Evolutionary conservation across 2,797 vertebrate species (phyloP).

Genomic region (Anisognathus igniventris): DNA sequence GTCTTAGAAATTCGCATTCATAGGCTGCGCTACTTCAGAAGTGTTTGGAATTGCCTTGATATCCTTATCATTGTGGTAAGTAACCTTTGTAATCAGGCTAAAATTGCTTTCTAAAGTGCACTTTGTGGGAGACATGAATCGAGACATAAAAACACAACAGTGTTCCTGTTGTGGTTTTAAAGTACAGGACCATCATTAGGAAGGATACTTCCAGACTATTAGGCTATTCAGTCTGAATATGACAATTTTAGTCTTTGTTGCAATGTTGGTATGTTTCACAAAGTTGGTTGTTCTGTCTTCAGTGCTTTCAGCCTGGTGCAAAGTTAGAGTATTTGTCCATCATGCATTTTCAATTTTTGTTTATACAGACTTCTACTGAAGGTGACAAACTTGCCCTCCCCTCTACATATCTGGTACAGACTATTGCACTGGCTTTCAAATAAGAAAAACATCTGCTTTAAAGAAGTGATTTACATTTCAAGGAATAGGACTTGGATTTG

Average conservation of each 20-base stretch:
- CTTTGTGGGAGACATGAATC: neutral
- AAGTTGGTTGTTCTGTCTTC: neutral
- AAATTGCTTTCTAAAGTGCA: neutral
- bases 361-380: neutral
- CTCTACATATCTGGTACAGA: neutral
- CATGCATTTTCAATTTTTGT: neutral
- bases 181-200: neutral
- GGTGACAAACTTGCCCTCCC: neutral
- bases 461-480: neutral
- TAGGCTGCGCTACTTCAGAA: constrained; percentile 89
- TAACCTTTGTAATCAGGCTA: neutral
- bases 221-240: neutral
- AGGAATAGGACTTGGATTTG: neutral
- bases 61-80: constrained; percentile 87
- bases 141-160: too few relatives aligned
- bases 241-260: neutral
- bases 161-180: neutral
- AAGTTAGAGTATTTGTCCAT: neutral
- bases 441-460: neutral
- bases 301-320: neutral
- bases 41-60: constrained; percentile 95
- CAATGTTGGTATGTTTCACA: neutral
- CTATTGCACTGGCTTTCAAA: neutral
- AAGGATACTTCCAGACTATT: neutral
- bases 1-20: constrained; percentile 92